phyloP scores from a whole-genome alignment of 2,113 vertebrate species.

The Mesitornis unicolor region DNA sequence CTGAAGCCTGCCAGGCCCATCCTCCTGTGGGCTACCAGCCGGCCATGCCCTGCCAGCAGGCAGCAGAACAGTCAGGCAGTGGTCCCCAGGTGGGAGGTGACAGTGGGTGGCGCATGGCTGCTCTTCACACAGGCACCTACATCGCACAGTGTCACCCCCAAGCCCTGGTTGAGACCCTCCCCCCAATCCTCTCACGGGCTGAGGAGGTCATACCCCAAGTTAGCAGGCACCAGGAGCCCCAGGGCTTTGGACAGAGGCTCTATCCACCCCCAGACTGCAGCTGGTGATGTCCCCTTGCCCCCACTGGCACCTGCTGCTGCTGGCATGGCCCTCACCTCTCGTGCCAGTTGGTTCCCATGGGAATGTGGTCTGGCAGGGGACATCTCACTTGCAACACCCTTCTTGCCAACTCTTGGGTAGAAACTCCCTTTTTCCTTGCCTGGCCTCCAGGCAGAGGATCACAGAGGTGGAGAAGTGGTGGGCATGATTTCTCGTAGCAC shows the following conservation, averaged over 20 bases:
- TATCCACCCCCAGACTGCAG: background rate
- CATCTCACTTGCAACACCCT: background rate
- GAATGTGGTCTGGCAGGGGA: background rate
- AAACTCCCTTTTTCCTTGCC: background rate
- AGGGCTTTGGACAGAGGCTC: background rate
- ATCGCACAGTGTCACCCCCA: background rate
- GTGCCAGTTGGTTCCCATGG: background rate
- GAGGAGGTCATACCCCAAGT: background rate
- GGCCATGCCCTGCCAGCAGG: rapidly evolving
- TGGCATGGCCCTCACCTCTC: background rate
- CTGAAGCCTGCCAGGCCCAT: background rate
- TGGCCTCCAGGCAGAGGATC: background rate
- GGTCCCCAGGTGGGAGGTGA: rapidly evolving
- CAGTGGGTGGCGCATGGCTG: rapidly evolving
- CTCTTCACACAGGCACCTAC: background rate
- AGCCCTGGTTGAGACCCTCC: background rate
- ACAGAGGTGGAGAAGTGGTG: background rate
- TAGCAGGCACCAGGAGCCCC: background rate
- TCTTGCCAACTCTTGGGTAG: background rate
- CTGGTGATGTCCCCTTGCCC: background rate
- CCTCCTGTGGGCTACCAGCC: background rate
- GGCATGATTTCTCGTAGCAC: background rate
- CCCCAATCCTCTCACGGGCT: rapidly evolving
- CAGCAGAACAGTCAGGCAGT: background rate
- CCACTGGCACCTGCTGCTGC: background rate